phyloP scores from a whole-genome alignment of 2,797 vertebrate genomes.

The Falco biarmicus region DNA sequence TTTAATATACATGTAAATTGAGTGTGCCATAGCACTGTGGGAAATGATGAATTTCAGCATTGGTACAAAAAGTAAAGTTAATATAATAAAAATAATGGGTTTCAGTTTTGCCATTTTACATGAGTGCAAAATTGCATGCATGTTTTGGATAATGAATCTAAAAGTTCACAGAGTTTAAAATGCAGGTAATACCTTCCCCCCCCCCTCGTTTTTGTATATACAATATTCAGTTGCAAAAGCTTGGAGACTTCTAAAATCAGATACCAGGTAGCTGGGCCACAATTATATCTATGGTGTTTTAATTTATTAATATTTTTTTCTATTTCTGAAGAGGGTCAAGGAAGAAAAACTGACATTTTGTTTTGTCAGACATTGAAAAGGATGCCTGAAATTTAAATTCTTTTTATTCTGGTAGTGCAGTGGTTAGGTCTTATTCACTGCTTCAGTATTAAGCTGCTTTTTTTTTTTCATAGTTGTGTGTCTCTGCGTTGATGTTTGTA shows the following conservation, averaged over 20 bases:
- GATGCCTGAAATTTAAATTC: background rate
- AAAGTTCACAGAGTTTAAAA: background rate
- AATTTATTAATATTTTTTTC: background rate
- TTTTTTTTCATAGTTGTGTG: background rate
- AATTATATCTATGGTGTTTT: background rate
- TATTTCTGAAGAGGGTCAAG: background rate
- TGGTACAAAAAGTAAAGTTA: background rate
- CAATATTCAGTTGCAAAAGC: background rate
- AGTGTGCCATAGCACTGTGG: fast-evolving
- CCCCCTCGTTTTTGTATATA: background rate
- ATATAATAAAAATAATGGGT: background rate
- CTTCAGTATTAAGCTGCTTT: background rate
- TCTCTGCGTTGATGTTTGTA: background rate
- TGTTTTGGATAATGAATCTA: background rate
- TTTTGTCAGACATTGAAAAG: background rate
- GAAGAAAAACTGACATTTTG: background rate
- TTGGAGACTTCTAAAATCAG: background rate
- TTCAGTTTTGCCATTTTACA: background rate
- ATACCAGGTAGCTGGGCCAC: background rate
- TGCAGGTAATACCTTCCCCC: background rate
- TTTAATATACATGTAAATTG: background rate
- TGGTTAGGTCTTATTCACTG: background rate
- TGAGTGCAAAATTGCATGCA: fast-evolving
- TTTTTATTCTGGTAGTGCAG: background rate
- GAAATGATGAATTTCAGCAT: background rate